Base-by-base conservation (phyloP, 64 coral and sea anemone species). In the Platygyra sinensis region DNA sequence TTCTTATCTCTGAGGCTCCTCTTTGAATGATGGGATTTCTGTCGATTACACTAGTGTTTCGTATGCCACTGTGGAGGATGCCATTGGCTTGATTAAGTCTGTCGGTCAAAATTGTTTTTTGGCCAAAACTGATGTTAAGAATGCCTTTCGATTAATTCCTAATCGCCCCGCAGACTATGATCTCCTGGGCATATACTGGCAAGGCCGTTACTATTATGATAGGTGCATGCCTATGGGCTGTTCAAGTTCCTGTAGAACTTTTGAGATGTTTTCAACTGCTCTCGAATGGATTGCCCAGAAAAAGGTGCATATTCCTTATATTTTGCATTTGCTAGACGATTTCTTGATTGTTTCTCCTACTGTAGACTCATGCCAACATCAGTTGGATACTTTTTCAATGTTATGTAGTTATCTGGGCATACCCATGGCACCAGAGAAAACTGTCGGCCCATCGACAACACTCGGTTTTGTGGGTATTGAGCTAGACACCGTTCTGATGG, bases 401-500 rank as follows among this genome's bases (percentile, higher is more conserved):
- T 3, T 90, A 4, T 90, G 89, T 82, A 24, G 71, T 20, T 82
- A 90, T 90, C 30, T 90, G 19, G 89, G 89, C 50, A 75, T 92
- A 7, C 90, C 83, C 20, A 92, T 92, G 55, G 90, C 90, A 63
- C 82, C 91, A 29, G 81, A 69, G 30, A 79, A 87, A 64, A 93
- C 91, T 0, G 30, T 76, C 17, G 82, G 60, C 2, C 81, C 83
- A n/a, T 50, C 16, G 0, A 6, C 11, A 17, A 71, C 19, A 27
- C 0, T 93, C 9, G 13, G 29, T 29, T 88, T 93, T 72, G 83
- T 38, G 4, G 91, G 83, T 18, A 80, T 93, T 30, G 91, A 93
- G 46, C 36, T 86, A 55, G 82, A 93, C 33, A 36, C 33, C 33
- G 3, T 36, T 36, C 33, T 36, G 33, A 36, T 36, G 33, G 33